phyloP scores from a whole-genome alignment of 2,113 vertebrate species.

The Phasianus colchicus region DNA sequence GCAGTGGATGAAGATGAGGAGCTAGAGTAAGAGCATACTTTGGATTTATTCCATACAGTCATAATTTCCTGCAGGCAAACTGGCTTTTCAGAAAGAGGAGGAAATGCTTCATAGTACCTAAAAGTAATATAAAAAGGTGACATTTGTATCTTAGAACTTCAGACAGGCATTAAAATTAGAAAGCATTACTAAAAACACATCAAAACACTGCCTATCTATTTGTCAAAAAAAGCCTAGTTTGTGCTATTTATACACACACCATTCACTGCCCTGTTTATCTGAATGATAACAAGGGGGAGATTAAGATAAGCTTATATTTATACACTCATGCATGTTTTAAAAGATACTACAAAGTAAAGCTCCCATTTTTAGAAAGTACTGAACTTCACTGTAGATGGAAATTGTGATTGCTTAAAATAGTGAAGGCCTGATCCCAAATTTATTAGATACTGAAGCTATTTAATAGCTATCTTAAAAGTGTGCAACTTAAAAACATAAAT shows the following conservation, averaged over 20 bases:
- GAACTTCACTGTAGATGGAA: not conserved
- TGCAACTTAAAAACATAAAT: not conserved
- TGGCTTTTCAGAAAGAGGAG: conserved; percentile 95
- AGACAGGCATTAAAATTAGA: not conserved
- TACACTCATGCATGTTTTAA: not conserved
- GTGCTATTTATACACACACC: not conserved
- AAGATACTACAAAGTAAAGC: not conserved
- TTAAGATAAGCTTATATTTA: not conserved
- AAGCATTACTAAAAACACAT: not conserved
- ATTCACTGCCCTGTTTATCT: not conserved
- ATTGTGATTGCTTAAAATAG: not conserved
- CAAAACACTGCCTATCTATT: not conserved
- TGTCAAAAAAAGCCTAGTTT: not conserved
- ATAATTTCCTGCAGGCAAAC: conserved; percentile 99
- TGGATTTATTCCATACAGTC: conserved; percentile 98
- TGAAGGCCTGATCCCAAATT: not conserved
- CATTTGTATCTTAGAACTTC: not conserved
- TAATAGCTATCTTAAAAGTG: not conserved
- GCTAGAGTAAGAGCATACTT: conserved; percentile 90
- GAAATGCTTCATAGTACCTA: conserved; percentile 99
- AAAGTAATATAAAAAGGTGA: not conserved
- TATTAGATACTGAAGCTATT: not conserved
- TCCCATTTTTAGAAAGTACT: not conserved
- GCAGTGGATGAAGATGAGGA: conserved; percentile 94
- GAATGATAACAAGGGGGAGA: not conserved